phyloP scores from a whole-genome alignment of 2,888 invertebrate genomes.

The Caenorhabditis zanzibari region DNA sequence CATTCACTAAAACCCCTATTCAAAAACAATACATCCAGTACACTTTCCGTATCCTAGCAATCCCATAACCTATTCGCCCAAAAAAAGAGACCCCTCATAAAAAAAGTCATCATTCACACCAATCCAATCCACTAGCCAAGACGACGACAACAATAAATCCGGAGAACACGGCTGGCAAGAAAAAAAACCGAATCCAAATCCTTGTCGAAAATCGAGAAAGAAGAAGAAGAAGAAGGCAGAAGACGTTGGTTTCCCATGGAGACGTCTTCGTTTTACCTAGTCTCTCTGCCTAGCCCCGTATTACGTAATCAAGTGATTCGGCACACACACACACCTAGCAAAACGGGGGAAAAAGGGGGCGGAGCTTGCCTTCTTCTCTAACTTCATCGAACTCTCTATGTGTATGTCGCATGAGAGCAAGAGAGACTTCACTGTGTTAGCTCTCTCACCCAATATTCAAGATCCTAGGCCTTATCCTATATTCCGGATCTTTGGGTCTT shows the following conservation, averaged over 20 bases:
- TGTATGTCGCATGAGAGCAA: no score
- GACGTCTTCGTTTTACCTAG: constrained; percentile 10
- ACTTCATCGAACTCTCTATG: no score
- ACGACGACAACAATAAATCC: not conserved
- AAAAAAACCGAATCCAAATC: not conserved
- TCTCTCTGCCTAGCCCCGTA: no score
- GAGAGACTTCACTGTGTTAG: no score
- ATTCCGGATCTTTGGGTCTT: no score
- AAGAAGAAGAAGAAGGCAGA: not conserved
- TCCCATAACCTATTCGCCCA: no score
- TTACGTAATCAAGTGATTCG: constrained; percentile 35
- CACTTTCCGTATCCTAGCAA: no score
- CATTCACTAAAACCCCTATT: no score
- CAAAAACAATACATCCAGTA: no score
- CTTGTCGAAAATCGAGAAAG: constrained; percentile 19
- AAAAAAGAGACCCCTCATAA: no score
- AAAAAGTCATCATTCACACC: not conserved
- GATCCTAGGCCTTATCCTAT: no score
- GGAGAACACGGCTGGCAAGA: not conserved
- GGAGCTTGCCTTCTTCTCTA: not conserved
- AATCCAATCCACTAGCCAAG: not conserved
- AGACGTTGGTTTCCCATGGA: constrained; percentile 25
- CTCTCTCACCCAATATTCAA: no score
- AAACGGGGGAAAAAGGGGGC: constrained; percentile 22
- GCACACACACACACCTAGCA: not conserved